Conservation (phyloP, 2,888 invertebrate species). For the Epicampocera succincta region DNA sequence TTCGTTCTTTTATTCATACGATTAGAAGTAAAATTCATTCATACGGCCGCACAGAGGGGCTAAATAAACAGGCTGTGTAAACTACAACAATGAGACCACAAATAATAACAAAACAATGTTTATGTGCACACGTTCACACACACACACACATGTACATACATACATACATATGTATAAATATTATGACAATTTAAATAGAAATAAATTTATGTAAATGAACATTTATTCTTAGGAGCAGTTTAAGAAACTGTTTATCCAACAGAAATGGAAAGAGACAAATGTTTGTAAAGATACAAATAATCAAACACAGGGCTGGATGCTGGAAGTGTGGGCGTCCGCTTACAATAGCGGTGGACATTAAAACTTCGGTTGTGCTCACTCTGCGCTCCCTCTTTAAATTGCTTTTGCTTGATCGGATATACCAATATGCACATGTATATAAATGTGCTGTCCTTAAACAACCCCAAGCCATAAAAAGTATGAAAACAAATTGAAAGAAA, state of each 20-base stretch:
- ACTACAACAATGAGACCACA: slow-evolving; percentile 34
- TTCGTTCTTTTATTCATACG: slow-evolving; percentile 22
- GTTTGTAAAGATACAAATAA: too few relatives aligned
- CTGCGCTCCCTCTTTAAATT: too few relatives aligned
- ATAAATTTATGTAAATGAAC: slow-evolving; percentile 13
- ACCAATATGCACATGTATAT: not conserved
- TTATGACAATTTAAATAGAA: slow-evolving; percentile 55
- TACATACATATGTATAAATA: slow-evolving; percentile 47
- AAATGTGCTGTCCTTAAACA: too few relatives aligned
- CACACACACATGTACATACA: slow-evolving; percentile 13
- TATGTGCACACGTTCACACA: too few relatives aligned
- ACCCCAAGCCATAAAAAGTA: too few relatives aligned
- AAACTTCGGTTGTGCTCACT: not conserved
- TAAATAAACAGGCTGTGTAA: slow-evolving; percentile 2
- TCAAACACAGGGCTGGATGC: not conserved
- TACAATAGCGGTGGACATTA: slow-evolving; percentile 42
- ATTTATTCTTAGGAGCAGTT: slow-evolving; percentile 40
- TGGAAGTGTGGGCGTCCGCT: not conserved
- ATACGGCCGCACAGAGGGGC: slow-evolving; percentile 2
- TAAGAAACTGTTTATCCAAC: slow-evolving; percentile 58
- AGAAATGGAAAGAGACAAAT: slow-evolving; percentile 18
- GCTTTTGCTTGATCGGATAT: too few relatives aligned
- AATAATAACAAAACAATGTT: slow-evolving; percentile 30
- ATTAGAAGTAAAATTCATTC: slow-evolving; percentile 17
- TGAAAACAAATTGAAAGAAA: too few relatives aligned